Evolutionary conservation across 2,113 vertebrate genomes (phyloP), one percentile per base, ranked within the genome.

Genomic region (Phrynosoma blainvillii): DNA sequence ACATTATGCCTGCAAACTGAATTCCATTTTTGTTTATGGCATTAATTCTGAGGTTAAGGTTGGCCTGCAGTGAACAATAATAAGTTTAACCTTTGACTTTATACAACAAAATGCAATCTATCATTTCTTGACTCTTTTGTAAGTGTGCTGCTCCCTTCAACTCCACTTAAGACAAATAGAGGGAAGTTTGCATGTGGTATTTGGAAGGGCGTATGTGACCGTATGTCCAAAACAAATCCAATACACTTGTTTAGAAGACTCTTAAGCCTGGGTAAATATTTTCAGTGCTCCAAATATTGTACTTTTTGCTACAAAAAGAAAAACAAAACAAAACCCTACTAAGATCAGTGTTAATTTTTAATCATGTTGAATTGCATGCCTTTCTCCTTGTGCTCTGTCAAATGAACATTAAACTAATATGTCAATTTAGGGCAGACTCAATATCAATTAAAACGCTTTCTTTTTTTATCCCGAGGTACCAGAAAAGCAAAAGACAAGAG

Each of bases 31-130:
- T 94, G 94, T 95, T 96, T 96, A 95, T 89, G 94, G 89, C 93
- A 90, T 96, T 94, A 95, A 95, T 96, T 86, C 93, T 89, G 94
- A 93, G 96, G 95, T 95, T 94, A 95, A 95, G 90, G 92, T 94
- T 92, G 76, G 92, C 92, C 94, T 93, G 74, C 92, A 93, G 94
- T 91, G 93, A 95, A 91, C 95, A 95, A 88, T 96, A 94, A 95
- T 94, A 96, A 92, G 73, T 95, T 96, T 95, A 97, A 93, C 96
- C 95, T 95, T 94, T 95, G 96, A 82, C 96, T 93, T 90, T 5
- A 13, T 86, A 91, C 90, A 90, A 93, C 90, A 91, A 93, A 91
- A 92, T 81, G 88, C 90, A 93, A 96, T 95, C 91, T 93, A 94
- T 97, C 94, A 93, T 93, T 93, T 95, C 86, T 85, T 90, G 92